Base-by-base conservation (phyloP, 2,113 vertebrate species). In the Pangasianodon hypophthalmus region DNA sequence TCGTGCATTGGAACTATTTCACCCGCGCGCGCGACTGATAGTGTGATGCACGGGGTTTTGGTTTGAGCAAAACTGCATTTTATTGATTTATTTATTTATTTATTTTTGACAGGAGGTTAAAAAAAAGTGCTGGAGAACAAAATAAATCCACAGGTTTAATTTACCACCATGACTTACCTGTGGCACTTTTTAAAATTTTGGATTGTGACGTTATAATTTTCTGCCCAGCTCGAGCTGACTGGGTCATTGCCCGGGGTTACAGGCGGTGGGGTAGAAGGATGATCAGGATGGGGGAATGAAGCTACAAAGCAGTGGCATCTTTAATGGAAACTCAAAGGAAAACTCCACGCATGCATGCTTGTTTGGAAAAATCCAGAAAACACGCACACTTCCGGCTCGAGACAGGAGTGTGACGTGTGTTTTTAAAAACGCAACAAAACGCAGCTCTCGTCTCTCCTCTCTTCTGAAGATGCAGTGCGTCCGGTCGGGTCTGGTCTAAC, bases 391-490 rank as follows among this genome's bases (percentile, higher is more conserved):
- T 82, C 29, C n/a, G 50, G 16, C 2, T 32, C n/a, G n/a, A 37
- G 52, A 19, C n/a, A 58, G n/a, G n/a, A 37, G 2, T 58, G 52
- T 83, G n/a, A 29, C 24, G 75, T 44, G 71, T 10, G 37, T 32
- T 14, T 14, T 11, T 4, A 52, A 81, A n/a, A 32, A 24, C 50
- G 75, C 80, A 37, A 21, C 29, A 75, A 73, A 82, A 89, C 85
- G 88, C 87, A 90, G 56, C 60, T 41, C 77, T 32, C 4, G 0
- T 52, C 4, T 84, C 83, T 62, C 9, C 50, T 62, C 21, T 88
- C 62, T 71, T 37, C 29, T 26, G 71, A 77, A 90, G 73, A 88
- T 92, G 77, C 26, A 87, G 41, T 84, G 48, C 44, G 37, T 85
- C 86, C 82, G 71, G 81, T 84, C 71, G 24, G 77, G 26, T 85